Base-by-base conservation (phyloP, 2,113 vertebrate genomes). In the Ivindomyrus marchei region DNA sequence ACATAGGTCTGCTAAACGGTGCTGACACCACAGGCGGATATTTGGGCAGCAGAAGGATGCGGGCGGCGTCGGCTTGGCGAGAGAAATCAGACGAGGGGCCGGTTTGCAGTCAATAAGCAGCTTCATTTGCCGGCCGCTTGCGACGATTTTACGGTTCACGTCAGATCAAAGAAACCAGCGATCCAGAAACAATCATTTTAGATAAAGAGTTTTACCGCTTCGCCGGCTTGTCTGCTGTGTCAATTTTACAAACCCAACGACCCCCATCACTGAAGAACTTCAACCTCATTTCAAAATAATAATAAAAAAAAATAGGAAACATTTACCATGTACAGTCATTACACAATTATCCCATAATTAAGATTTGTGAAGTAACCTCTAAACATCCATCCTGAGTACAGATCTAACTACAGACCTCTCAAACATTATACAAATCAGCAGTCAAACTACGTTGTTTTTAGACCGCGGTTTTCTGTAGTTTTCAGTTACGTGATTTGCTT, bases 31-130 rank as follows among this genome's bases (percentile, higher is more conserved):
- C 70, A 2, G 70, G 15, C 31, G 80, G 80, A 84, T 39, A 84
- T 8, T 39, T 39, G 80, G 15, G 6, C 42, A 84, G 2, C 36
- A 84, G 42, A 46, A 84, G 80, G 80, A 31, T 46, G 36, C 36
- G 80, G 80, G 36, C 15, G 74, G 31, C 74, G 74, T 19, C 74
- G 31, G 31, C 27, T 36, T 36, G 31, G 74, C 31, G 39, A 5
- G 42, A 46, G 80, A 24, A 84, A 42, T 17, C 45, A 9, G 36
- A 42, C 80, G 6, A 11, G 39, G 42, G 39, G 83, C 91, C 80
- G 92, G 93, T 91, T 80, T 89, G 89, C 91, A 94, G 95, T 96
- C 95, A 95, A 96, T 96, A 95, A 93, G 92, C 88, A 88, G 93
- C 95, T 96, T 95, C 94, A 95, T 95, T 88, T 95, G 94, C 85